phyloP scores from a whole-genome alignment of 2,113 vertebrate genomes.

The Trematocara zebra region DNA sequence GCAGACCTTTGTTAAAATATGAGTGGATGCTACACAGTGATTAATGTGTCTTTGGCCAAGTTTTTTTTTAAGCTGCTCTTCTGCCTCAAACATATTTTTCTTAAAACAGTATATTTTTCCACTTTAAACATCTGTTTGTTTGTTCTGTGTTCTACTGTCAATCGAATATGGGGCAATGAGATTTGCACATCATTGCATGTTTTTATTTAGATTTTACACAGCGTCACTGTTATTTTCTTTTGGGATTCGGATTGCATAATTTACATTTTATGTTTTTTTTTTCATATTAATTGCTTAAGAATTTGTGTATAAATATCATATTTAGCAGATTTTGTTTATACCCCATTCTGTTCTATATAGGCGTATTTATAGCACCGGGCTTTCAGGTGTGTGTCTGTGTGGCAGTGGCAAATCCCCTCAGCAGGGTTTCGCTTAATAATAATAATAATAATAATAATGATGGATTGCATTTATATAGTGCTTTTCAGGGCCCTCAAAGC shows the following conservation, averaged over 20 bases:
- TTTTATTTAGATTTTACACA: neutral
- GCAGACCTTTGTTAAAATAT: neutral
- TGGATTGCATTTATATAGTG: too few species aligned
- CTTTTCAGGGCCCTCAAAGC: too few species aligned
- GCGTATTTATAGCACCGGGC: neutral
- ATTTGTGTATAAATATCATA: neutral
- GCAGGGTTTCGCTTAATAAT: neutral
- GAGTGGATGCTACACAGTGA: neutral
- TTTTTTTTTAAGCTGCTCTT: neutral
- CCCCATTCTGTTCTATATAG: neutral
- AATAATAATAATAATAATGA: too few species aligned
- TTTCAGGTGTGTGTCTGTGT: neutral
- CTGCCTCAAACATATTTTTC: neutral
- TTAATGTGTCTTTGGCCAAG: neutral
- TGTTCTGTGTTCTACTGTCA: neutral
- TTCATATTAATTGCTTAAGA: neutral
- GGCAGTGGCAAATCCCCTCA: neutral
- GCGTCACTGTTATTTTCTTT: neutral
- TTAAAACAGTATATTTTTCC: neutral
- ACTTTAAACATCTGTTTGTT: neutral
- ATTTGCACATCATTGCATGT: neutral
- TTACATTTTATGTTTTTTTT: neutral
- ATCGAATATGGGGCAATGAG: neutral
- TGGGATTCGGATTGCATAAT: neutral
- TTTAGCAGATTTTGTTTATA: neutral